Evolutionary conservation across 2,797 vertebrate genomes (phyloP).

Genomic region (Thunnus albacares): DNA sequence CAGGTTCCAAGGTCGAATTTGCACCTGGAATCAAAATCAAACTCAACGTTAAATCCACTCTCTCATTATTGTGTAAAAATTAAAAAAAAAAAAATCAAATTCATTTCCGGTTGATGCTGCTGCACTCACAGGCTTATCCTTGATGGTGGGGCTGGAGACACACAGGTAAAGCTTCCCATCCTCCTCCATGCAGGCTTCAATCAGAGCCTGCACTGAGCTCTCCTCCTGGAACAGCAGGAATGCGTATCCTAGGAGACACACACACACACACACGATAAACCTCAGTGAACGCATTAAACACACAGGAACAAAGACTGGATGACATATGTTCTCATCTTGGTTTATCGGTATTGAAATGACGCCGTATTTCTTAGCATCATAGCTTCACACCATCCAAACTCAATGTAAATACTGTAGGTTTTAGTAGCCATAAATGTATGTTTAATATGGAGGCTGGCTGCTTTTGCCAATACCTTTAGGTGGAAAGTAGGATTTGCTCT

Average conservation of each 20-base stretch:
- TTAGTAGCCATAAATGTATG: background rate
- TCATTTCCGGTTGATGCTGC: background rate
- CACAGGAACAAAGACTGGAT: background rate
- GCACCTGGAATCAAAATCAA: constrained; percentile 87
- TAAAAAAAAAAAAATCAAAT: no score
- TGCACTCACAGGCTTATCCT: constrained; percentile 97
- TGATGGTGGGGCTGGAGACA: constrained; percentile 99
- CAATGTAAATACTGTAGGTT: background rate
- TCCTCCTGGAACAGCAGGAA: constrained; percentile 99
- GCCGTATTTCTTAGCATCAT: background rate
- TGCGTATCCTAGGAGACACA: constrained; percentile 91
- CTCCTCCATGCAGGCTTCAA: constrained; percentile 98
- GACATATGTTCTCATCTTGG: background rate
- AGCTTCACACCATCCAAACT: background rate
- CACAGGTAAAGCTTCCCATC: constrained; percentile 98
- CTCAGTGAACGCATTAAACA: background rate
- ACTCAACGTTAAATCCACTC: background rate
- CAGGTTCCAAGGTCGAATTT: constrained; percentile 98
- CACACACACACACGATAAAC: constrained; percentile 3
- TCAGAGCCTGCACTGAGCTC: constrained; percentile 97
- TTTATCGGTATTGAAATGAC: constrained; percentile 11
- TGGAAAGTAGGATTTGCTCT: constrained; percentile 99
- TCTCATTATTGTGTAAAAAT: background rate
- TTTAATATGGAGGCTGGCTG: background rate
- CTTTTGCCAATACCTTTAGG: constrained; percentile 92